Base-by-base conservation (phyloP, 2,113 vertebrate species). In the Fulica atra region DNA sequence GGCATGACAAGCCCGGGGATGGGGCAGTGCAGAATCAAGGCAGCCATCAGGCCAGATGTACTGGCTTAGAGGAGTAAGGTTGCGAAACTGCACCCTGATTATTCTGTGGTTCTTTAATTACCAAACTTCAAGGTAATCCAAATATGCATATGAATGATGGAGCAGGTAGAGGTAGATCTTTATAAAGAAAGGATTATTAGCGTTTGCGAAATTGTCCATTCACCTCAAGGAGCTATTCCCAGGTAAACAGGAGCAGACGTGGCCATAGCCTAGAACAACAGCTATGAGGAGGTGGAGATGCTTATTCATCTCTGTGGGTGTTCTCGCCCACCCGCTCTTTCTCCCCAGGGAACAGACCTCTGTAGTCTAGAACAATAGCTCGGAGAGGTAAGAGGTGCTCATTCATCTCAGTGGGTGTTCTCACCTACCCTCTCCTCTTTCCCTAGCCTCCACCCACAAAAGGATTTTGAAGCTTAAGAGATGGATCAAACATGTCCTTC, bases 321-420 rank as follows among this genome's bases (percentile, higher is more conserved):
- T 96, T 64, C 96, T 93, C 35, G 0, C 94, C 92, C 89, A 92
- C 80, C 69, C 0, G 9, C 56, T 91, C 81, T 20, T 81, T 81
- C 94, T 95, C 95, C 92, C 65, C 83, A 71, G 72, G 94, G 92
- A 88, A 68, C 29, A 89, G 92, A 85, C 91, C 65, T 91, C 5
- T 54, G 40, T 11, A 81, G 60, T 36, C 84, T 68, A 63, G 10
- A 93, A 88, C 88, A 95, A 95, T 16, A 94, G 76, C 88, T 94
- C 7, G 0, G 2, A 92, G 91, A 95, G 84, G 81, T 53, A 88
- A 77, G 87, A 91, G 73, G 57, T 87, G 87, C 78, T 91, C 94
- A 42, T 92, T 97, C 87, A 97, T 97, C 96, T 94, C 86, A 10
- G 73, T 94, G 91, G 96, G 94, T 96, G 95, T 94, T 96, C 96